Evolutionary conservation across 2,888 invertebrate species (phyloP).

Genomic region (Lasioglossum zephyrum): DNA sequence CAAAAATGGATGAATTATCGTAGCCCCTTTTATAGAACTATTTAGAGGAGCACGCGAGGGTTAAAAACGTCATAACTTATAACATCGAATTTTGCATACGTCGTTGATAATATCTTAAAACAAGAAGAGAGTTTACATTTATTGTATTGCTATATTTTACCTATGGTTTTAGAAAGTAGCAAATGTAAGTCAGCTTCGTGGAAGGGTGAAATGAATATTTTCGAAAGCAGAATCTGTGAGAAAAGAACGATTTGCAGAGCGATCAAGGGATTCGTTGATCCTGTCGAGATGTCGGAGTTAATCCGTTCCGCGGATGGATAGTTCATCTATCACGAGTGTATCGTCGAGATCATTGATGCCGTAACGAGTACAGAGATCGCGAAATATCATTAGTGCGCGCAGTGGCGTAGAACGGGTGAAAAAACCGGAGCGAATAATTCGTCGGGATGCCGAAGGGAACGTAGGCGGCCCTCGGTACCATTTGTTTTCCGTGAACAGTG

Average conservation of each 20-base stretch:
- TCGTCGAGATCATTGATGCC: slow-evolving; percentile 31
- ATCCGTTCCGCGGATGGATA: neutral
- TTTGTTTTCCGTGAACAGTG: slow-evolving; percentile 68
- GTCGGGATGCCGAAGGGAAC: slow-evolving; percentile 67
- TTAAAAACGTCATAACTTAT: too few species aligned
- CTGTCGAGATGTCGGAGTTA: neutral
- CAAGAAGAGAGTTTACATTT: too few species aligned
- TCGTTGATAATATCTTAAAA: too few species aligned
- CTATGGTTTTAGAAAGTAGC: neutral
- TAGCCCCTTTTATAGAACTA: too few species aligned
- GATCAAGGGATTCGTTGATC: neutral
- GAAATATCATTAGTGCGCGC: slow-evolving; percentile 71
- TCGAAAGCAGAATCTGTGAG: neutral
- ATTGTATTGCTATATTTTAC: too few species aligned
- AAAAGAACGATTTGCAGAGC: neutral
- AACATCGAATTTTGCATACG: too few species aligned
- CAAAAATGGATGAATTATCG: too few species aligned
- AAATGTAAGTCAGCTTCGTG: neutral
- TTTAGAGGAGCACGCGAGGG: too few species aligned
- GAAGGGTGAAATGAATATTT: neutral
- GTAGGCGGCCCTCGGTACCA: slow-evolving; percentile 72
- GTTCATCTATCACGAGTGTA: slow-evolving; percentile 1
- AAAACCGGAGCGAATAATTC: slow-evolving; percentile 67
- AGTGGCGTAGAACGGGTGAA: slow-evolving; percentile 72
- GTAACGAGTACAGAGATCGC: slow-evolving; percentile 47